Evolutionary conservation across 2,888 invertebrate genomes (phyloP).

Genomic region (Lepas anatifera): DNA sequence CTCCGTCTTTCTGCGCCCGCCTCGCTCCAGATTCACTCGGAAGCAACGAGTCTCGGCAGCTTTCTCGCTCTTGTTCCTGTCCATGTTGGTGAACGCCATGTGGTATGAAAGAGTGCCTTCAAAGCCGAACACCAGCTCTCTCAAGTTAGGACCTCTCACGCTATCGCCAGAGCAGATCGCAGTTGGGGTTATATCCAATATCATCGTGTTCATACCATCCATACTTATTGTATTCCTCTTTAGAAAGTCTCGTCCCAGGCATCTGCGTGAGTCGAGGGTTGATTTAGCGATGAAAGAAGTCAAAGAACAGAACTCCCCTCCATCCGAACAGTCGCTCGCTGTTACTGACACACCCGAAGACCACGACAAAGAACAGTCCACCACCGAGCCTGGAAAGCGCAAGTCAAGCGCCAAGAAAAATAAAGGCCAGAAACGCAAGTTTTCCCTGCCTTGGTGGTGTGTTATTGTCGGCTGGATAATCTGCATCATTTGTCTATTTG

Average conservation of each 20-base stretch:
- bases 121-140: slow-evolving; percentile 17
- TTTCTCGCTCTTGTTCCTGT: slow-evolving; percentile 37
- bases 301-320: too few relatives aligned
- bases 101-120: slow-evolving; percentile 35
- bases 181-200: slow-evolving; percentile 36
- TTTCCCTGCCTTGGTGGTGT: slow-evolving; percentile 28
- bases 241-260: slow-evolving; percentile 31
- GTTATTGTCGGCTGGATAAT: slow-evolving; percentile 36
- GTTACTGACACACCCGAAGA: too few relatives aligned
- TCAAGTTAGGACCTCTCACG: slow-evolving; percentile 17
- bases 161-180: slow-evolving; percentile 30
- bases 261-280: slow-evolving; percentile 18
- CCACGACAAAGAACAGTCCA: too few relatives aligned
- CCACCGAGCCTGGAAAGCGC: slow-evolving; percentile 17
- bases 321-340: too few relatives aligned
- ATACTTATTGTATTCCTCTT: slow-evolving; percentile 36
- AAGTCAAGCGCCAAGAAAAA: slow-evolving; percentile 15
- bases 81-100: slow-evolving; percentile 41
- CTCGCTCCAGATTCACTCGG: slow-evolving; percentile 37
- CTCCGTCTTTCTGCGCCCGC: slow-evolving; percentile 39
- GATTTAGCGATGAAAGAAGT: slow-evolving; percentile 16
- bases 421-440: slow-evolving; percentile 1
- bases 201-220: slow-evolving; percentile 37
- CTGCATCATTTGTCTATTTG: slow-evolving; percentile 31
- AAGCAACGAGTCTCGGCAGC: slow-evolving; percentile 39